phyloP scores from a whole-genome alignment of 2,888 invertebrate genomes.

The Crocallis elinguaria region DNA sequence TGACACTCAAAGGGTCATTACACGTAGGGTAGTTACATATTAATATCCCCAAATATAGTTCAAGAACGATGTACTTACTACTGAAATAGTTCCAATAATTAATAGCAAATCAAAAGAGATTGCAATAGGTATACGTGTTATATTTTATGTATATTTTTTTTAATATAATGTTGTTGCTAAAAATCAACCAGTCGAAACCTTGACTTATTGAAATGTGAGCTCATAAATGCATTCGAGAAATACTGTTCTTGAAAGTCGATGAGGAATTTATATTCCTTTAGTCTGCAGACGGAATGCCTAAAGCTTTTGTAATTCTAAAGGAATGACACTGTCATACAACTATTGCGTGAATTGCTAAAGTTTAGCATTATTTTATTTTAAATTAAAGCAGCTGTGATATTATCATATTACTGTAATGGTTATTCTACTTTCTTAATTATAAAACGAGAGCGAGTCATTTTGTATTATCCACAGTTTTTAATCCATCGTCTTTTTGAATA shows the following conservation, averaged over 20 bases:
- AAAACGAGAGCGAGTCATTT: no score
- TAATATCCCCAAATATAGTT: slow-evolving; percentile 11
- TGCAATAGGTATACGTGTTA: slow-evolving; percentile 21
- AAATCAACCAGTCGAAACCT: slow-evolving; percentile 31
- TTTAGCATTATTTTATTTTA: background rate
- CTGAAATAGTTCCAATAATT: slow-evolving; percentile 28
- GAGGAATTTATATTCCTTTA: slow-evolving; percentile 4
- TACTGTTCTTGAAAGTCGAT: slow-evolving; percentile 8
- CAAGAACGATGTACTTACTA: background rate
- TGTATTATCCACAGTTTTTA: no score
- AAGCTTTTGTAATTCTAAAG: slow-evolving; percentile 1
- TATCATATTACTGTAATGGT: no score
- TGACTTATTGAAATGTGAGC: slow-evolving; percentile 33
- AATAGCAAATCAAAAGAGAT: slow-evolving; percentile 31
- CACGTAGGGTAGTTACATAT: slow-evolving; percentile 20
- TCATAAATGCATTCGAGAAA: slow-evolving; percentile 14
- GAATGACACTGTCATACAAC: background rate
- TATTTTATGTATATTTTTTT: slow-evolving; percentile 25
- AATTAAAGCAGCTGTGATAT: no score
- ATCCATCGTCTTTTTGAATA: no score
- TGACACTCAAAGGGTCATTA: slow-evolving; percentile 33
- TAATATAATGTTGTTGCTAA: slow-evolving; percentile 3
- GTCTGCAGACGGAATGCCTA: background rate
- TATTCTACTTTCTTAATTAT: no score
- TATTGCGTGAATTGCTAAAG: background rate